Evolutionary conservation across 1,140 invertebrate genomes (phyloP), one percentile per base, ranked within the genome.

Genomic region (Tetramorium simillimum): DNA sequence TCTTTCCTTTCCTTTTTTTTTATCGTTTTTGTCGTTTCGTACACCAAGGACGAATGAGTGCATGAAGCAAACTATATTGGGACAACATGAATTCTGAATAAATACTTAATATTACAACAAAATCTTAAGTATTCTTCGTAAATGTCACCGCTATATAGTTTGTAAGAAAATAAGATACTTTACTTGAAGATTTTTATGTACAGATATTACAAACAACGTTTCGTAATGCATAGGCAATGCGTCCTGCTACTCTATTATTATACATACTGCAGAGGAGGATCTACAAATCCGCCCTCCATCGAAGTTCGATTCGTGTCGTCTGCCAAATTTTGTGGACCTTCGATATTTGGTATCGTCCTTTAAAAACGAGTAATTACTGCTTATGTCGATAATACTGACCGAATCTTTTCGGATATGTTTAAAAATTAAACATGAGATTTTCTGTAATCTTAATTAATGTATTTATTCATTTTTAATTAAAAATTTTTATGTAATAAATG

Each of bases 151-250:
- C 91, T 93, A 91, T 92, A 92, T 92, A 92, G 89, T 94, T 93
- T 92, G 92, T 93, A 93, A 89, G 94, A 94, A 94, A 94, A 94
- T 94, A 94, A 94, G 90, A 94, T 93, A 90, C 70, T 94, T 94
- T 93, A 92, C 91, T 93, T 93, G 91, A 93, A 91, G 86, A 93
- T 92, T 92, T 93, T 89, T 94, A 94, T 94, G 88, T 94, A 94
- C 93, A 94, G 92, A 92, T 94, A 92, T 94, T 94, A 94, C 92
- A 94, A 92, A 93, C 88, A 90, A 92, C 88, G 76, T 90, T 91
- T 86, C 78, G 67, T 90, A 91, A 91, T 90, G 85, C 86, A 86
- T 92, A 92, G 87, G 91, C 89, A 90, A 92, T 88, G 89, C 81
- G 85, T 89, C 70, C 76, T 72, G 86, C 90, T 88, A 92, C 88